phyloP scores from a whole-genome alignment of 2,113 vertebrate species.

The Tinamus guttatus region DNA sequence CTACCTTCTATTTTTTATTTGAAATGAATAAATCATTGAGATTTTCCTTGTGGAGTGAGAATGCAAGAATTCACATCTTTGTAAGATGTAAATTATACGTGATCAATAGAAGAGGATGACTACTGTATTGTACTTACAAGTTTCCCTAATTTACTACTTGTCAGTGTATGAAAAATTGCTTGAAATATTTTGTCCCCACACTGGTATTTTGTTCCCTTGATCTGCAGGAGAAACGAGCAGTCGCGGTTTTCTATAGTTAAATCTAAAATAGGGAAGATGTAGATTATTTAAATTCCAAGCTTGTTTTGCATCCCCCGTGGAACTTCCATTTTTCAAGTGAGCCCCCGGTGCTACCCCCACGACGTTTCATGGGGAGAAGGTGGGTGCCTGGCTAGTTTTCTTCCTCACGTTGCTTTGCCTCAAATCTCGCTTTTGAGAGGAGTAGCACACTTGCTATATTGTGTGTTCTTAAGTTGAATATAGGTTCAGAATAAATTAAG shows the following conservation, averaged over 20 bases:
- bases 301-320: slow-evolving; percentile 59
- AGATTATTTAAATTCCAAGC: slow-evolving; percentile 67
- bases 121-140: slow-evolving; percentile 79
- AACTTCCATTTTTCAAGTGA: slow-evolving; percentile 15
- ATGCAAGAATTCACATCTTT: slow-evolving; percentile 94
- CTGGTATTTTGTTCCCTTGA: slow-evolving; percentile 68
- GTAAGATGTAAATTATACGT: slow-evolving; percentile 95
- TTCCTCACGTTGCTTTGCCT: background rate
- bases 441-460: background rate
- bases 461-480: background rate
- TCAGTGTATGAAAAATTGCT: slow-evolving; percentile 70
- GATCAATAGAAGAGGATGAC: slow-evolving; percentile 93
- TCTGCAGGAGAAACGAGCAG: slow-evolving; percentile 43
- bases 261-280: slow-evolving; percentile 53
- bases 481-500: slow-evolving; percentile 63
- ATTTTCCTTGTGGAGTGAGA: slow-evolving; percentile 92
- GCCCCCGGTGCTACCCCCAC: background rate
- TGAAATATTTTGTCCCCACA: slow-evolving; percentile 72
- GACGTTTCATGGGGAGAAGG: background rate
- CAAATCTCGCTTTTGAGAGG: background rate
- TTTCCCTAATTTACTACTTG: slow-evolving; percentile 82
- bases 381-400: slow-evolving; percentile 1
- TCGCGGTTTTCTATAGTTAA: background rate
- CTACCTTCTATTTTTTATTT: slow-evolving; percentile 94
- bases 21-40: slow-evolving; percentile 99